These are phyloP conservation scores for Corythoichthys intestinalis DNA, from an alignment of 2,113 vertebrate genomes.

Conservation along the genomic window DNA sequence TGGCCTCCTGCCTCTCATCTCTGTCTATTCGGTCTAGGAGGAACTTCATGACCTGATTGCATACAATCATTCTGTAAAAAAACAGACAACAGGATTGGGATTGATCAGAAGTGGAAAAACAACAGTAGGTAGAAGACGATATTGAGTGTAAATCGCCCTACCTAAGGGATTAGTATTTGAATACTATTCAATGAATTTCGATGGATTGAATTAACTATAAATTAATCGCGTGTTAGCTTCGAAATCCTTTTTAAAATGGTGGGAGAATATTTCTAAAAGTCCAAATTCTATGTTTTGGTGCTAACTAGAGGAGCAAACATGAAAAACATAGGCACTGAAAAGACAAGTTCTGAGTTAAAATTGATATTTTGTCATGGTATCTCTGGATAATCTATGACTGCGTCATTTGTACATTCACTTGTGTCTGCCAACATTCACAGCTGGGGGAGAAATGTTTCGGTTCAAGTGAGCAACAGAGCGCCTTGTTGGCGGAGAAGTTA, in stretches of 20 bases:
- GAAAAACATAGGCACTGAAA: slow-evolving; percentile 5
- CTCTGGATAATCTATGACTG: slow-evolving; percentile 4
- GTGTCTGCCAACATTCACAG: slow-evolving; percentile 59
- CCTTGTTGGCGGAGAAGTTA: not conserved
- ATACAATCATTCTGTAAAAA: slow-evolving; percentile 90
- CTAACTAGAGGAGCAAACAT: slow-evolving; percentile 7
- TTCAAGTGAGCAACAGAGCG: slow-evolving; percentile 10
- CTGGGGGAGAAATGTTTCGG: slow-evolving; percentile 32
- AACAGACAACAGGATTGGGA: not conserved
- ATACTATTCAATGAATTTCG: too few species aligned
- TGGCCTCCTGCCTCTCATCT: slow-evolving; percentile 93
- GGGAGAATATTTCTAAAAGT: too few species aligned
- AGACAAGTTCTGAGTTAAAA: slow-evolving; percentile 3
- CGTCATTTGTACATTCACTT: slow-evolving; percentile 31
- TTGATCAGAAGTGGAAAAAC: not conserved
- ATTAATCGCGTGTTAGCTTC: too few species aligned
- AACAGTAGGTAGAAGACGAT: not conserved
- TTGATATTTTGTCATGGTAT: slow-evolving; percentile 8
- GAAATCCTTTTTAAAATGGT: too few species aligned
- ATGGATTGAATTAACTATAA: too few species aligned
- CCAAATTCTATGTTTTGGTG: too few species aligned
- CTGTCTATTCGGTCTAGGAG: slow-evolving; percentile 98
- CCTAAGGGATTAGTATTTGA: too few species aligned
- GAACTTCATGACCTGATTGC: slow-evolving; percentile 99
- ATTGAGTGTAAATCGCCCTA: not conserved